A percentile compares a stretch with the other conserved stretches of the same genome.
Conservation (phyloP, 2,888 invertebrate species). For the Clusia tigrina region DNA sequence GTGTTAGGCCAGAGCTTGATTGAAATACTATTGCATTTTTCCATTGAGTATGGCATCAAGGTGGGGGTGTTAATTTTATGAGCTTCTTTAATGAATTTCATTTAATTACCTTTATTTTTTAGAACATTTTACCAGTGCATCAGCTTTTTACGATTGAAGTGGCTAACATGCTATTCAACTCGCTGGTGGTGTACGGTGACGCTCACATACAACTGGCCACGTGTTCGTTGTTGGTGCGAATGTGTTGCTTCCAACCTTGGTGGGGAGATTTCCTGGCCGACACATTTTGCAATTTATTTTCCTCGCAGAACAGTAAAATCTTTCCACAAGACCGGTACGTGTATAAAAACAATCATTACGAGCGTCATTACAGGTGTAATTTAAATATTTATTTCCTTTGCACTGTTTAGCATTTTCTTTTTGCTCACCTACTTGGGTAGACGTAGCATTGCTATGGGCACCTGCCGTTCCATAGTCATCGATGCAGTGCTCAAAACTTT, state of each 20-base stretch:
- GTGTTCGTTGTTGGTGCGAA: slow-evolving; percentile 79
- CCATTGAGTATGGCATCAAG: slow-evolving; percentile 69
- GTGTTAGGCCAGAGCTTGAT: slow-evolving; percentile 83
- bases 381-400: slow-evolving; percentile 2
- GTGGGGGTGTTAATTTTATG: slow-evolving; percentile 38
- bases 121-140: slow-evolving; percentile 61
- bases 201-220: slow-evolving; percentile 81
- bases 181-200: slow-evolving; percentile 79
- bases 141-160: slow-evolving; percentile 63
- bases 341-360: neutral
- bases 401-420: slow-evolving; percentile 78
- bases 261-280: slow-evolving; percentile 92
- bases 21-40: slow-evolving; percentile 79
- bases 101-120: slow-evolving; percentile 12
- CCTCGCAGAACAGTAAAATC: slow-evolving; percentile 78
- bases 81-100: no score
- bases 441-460: slow-evolving; percentile 73
- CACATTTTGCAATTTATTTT: slow-evolving; percentile 80
- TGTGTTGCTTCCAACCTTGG: slow-evolving; percentile 78
- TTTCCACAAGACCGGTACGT: slow-evolving; percentile 85
- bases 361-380: neutral
- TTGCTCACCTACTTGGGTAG: slow-evolving; percentile 87
- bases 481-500: slow-evolving; percentile 71
- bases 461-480: slow-evolving; percentile 70
- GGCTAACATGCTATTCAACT: slow-evolving; percentile 74